Percentiles rank a stretch among this genome's conserved stretches.
phyloP scores from a whole-genome alignment of 2,113 vertebrate species.

The Heterotis niloticus region DNA sequence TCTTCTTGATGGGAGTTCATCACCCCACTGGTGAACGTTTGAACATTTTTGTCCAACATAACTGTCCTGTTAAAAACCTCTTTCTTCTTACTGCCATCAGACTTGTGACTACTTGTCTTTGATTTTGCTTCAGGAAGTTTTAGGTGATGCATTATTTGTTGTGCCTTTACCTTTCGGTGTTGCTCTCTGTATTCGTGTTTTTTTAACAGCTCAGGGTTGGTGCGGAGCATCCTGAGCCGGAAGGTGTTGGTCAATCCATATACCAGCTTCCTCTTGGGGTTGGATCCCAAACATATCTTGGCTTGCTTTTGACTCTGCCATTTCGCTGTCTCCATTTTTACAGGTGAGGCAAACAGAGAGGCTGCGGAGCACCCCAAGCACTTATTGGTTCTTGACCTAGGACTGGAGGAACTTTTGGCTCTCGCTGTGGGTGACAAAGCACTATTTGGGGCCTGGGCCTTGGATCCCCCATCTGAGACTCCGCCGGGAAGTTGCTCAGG shows the following conservation, averaged over 20 bases:
- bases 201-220: conserved; percentile 55
- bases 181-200: conserved; percentile 65
- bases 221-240: conserved; percentile 70
- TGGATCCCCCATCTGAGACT: conserved; percentile 7
- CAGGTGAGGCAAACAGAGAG: conserved; percentile 18
- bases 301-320: conserved; percentile 34
- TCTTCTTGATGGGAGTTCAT: conserved; percentile 19
- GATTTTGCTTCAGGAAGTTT: not conserved
- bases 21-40: conserved; percentile 46
- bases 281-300: conserved; percentile 36
- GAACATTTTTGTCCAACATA: conserved; percentile 52
- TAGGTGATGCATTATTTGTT: conserved; percentile 31
- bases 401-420: conserved; percentile 18
- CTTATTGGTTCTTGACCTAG: conserved; percentile 28
- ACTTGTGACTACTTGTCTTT: not conserved
- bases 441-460: not conserved
- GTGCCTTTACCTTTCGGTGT: conserved; percentile 52
- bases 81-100: conserved; percentile 31
- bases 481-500: conserved; percentile 8
- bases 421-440: conserved; percentile 6
- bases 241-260: conserved; percentile 81
- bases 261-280: conserved; percentile 58
- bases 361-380: conserved; percentile 25
- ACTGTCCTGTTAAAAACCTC: conserved; percentile 29
- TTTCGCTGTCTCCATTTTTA: conserved; percentile 28